These are phyloP conservation scores for Brevimyrus niger DNA, from an alignment of 2,113 vertebrate genomes.

Conservation along the genomic window DNA sequence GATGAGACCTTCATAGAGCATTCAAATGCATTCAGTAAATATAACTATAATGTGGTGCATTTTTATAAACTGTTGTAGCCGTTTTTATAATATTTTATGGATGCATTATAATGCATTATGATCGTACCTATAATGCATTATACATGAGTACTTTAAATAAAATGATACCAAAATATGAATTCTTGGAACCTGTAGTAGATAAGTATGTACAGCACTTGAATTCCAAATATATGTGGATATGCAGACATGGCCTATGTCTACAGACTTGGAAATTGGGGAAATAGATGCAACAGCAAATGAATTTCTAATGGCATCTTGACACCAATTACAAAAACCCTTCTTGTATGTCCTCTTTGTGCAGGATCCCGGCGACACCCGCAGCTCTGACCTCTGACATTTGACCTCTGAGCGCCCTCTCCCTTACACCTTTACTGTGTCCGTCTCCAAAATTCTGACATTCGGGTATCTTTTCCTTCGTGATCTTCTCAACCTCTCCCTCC, in stretches of 20 bases:
- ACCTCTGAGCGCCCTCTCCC: not conserved
- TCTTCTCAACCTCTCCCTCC: slow-evolving; percentile 38
- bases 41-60: too few species aligned
- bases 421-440: not conserved
- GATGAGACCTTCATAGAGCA: too few species aligned
- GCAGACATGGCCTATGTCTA: not conserved
- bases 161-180: not conserved
- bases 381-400: not conserved
- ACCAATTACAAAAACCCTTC: not conserved
- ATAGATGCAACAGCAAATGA: not conserved
- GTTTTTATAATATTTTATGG: too few species aligned
- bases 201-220: not conserved
- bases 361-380: not conserved
- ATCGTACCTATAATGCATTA: not conserved
- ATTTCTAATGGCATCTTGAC: not conserved
- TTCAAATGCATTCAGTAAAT: too few species aligned
- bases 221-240: not conserved
- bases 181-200: not conserved
- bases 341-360: not conserved
- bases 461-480: slow-evolving; percentile 26
- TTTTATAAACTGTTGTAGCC: too few species aligned
- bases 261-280: not conserved
- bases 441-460: slow-evolving; percentile 27
- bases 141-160: too few species aligned
- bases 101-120: too few species aligned